Base-by-base conservation (phyloP, 2,888 invertebrate genomes). In the Orthosia gothica region DNA sequence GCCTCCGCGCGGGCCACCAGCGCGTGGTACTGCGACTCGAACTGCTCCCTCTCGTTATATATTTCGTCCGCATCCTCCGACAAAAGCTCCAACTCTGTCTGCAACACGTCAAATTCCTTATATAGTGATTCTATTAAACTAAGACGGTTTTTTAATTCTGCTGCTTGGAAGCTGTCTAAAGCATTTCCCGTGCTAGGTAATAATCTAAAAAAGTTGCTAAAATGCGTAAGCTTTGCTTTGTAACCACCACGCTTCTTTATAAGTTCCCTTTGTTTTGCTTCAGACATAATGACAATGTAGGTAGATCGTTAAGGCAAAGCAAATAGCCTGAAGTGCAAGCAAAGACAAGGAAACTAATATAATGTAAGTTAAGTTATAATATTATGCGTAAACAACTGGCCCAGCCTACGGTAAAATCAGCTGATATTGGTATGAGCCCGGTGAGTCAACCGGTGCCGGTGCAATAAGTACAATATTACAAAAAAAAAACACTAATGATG, bases 171-270 rank as follows among this genome's bases (percentile, higher is more conserved):
- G 18, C 13, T 13, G 0, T 64, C 52, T 52, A 64, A 64, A 12
- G 15, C 32, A 2, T n/a, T n/a, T n/a, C n/a, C n/a, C n/a, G 64
- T 32, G n/a, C 50, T 40, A 20, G 1, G 16, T 16, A 62, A 16
- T 61, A 61, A 20, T 52, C 32, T 23, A n/a, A 52, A 50, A 65
- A 32, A 52, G 52, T 66, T 45, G 23, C 4, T 45, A 23, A 64
- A 64, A 64, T 64, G 64, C 32, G 64, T 63, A 52, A 64, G 64
- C 64, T 52, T 52, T 15, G 64, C 52, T 52, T 64, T 64, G 16
- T 15, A 52, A 32, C 64, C 7, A 11, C 64, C 64, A 54, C 64
- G 64, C 40, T 5, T 20, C 20, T 20, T 64, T 52, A 64, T 15
- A 5, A 55, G 32, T 59, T 59, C 32, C 32, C n/a, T 59, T n/a